Conservation (phyloP, 2,888 invertebrate species). For the Aromia moschata region DNA sequence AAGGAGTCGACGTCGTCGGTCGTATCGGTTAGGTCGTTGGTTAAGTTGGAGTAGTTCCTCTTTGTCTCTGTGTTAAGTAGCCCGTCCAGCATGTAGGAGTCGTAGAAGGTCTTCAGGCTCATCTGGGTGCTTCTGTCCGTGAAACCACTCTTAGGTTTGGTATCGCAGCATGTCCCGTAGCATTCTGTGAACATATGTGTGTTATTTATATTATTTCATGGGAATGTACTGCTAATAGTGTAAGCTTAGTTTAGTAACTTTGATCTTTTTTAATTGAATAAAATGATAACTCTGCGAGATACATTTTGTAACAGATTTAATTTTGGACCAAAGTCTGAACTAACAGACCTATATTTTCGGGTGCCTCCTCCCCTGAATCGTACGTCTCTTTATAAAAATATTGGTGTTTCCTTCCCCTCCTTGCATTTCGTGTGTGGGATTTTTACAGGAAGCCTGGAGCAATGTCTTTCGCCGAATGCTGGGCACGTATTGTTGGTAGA, state of each 20-base stretch:
- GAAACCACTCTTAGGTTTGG: background rate
- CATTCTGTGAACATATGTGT: no score
- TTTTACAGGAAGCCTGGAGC: background rate
- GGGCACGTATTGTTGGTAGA: background rate
- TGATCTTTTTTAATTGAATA: no score
- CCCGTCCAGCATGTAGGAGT: slow-evolving; percentile 5
- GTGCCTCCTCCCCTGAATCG: background rate
- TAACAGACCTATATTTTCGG: background rate
- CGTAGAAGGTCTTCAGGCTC: slow-evolving; percentile 1
- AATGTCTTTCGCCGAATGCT: background rate
- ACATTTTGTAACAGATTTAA: no score
- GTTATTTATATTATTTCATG: no score
- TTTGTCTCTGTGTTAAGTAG: background rate
- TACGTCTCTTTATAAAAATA: background rate
- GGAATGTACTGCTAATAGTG: no score
- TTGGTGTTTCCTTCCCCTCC: background rate
- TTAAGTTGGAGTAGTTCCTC: background rate
- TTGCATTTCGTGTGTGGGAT: background rate
- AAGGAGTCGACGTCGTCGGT: slow-evolving; percentile 14
- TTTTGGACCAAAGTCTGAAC: no score
- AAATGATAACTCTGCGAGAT: no score
- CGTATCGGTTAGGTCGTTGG: background rate
- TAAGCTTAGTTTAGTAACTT: no score
- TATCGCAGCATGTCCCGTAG: no score
- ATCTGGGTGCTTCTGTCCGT: slow-evolving; percentile 1